Evolutionary conservation across 2,797 vertebrate species (phyloP), one percentile per base, ranked within the genome.

Genomic region (Liasis olivaceus): DNA sequence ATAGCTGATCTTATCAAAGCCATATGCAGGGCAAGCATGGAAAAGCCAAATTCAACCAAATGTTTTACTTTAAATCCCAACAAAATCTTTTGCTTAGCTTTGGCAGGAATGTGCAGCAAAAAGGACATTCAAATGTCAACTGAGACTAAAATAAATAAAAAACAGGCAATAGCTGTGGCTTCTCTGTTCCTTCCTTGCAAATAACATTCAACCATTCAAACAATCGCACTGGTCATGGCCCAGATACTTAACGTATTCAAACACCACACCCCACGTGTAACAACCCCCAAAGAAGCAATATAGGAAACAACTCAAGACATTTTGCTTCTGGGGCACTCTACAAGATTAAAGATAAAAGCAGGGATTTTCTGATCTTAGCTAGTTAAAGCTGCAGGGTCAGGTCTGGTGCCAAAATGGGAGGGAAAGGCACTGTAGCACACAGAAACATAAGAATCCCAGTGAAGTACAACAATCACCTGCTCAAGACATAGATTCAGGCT

Each of bases 381-480:
- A 85, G 17, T 93, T 90, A 62, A 54, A 66, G 87, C 90, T 89
- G 54, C 90, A 85, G 72, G 62, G 60, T 91, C 60, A 69, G 58
- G 72, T 54, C 64, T n/a, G 15, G 13, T 47, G 87, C 92, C 90
- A 91, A 91, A 66, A n/a, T 60, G 36, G 89, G 58, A 31, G 59
- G 92, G 63, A 69, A 20, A 51, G 85, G 64, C 58, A 62, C 3
- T 81, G 85, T 56, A 93, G 89, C 47, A 81, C 36, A 81, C 81
- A 88, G 28, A 90, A 87, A 86, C 64, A 88, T 15, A 11, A 28
- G 56, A 64, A 28, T 15, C 66, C 20, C 58, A 88, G 28, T n/a
- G 81, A 63, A 26, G 54, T 93, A 93, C 92, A 90, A 90, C 85
- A 87, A 90, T 93, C 92, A 90, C 89, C 89, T 90, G 92, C 92